Evolutionary conservation across 2,113 vertebrate species (phyloP), one percentile per base, ranked within the genome.

Genomic region (Sceloporus tristichus): DNA sequence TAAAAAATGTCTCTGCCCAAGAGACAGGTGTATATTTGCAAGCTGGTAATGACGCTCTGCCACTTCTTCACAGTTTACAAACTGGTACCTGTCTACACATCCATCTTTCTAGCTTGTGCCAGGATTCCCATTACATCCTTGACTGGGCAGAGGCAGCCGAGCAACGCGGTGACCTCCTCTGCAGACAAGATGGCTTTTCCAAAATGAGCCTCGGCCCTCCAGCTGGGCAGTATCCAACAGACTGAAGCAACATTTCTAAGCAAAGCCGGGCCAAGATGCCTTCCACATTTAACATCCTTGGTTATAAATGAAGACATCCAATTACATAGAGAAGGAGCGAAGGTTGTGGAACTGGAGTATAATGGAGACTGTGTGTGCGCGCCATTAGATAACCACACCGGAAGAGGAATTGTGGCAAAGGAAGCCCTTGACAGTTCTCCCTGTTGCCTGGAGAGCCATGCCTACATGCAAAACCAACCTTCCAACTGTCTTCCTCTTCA

Each of bases 281-380:
- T 53, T 16, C 38, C 19, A 0, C 42, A 1, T 4, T 0, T 0
- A 0, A 9, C 1, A 9, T 2, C 4, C 62, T 42, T 38, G 42
- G 29, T 29, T 11, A 25, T 77, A 4, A 25, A 42, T 19, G 38
- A 9, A 77, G 75, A 48, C 25, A 77, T 48, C 16, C 18, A 66
- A 40, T 16, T 73, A 19, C 16, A 7, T 27, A 5, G 9, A 75
- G 53, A 23, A 3, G 23, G 14, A 62, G 2, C 27, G 34, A 85
- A 62, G 5, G 23, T 9, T 74, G 81, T 21, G 25, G 53, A 76
- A 62, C 3, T 7, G 19, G 8, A 1, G 25, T 13, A 16, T 16
- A 62, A 62, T 18, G n/a, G 23, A 18, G 54, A 9, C 21, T 3
- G 5, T 48, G 3, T 3, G 9, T 14, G 25, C 9, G 29, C 10